Evolutionary conservation across 2,113 vertebrate species (phyloP).

Genomic region (Echinops telfairi): DNA sequence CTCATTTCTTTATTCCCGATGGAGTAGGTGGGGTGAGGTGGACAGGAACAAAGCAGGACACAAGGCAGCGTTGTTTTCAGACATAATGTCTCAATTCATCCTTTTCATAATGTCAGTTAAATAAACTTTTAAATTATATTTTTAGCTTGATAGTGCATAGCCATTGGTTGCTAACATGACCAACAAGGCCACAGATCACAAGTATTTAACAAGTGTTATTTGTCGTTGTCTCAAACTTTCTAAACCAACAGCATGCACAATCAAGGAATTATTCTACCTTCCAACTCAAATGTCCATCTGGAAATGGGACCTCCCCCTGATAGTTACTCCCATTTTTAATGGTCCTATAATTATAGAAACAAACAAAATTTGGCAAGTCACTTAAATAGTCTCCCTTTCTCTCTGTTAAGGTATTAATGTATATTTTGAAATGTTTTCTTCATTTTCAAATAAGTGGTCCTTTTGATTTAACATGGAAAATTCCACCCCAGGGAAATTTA

Average conservation of each 20-base stretch:
- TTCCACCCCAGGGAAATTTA: neutral
- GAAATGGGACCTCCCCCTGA: neutral
- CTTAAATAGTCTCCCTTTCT: constrained; percentile 29
- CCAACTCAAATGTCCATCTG: neutral
- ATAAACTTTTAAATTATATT: constrained; percentile 74
- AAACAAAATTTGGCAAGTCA: neutral
- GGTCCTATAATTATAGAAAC: constrained; percentile 13
- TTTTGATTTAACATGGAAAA: neutral
- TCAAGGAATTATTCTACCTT: constrained; percentile 14
- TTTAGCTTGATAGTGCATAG: constrained; percentile 72
- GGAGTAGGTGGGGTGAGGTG: neutral
- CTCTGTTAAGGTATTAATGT: neutral
- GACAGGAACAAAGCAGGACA: constrained; percentile 31
- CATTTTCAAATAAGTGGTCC: neutral
- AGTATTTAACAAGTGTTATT: constrained; percentile 64
- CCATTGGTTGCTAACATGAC: constrained; percentile 61
- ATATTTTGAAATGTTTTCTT: constrained; percentile 30
- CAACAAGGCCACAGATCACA: constrained; percentile 65
- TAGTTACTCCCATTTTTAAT: neutral
- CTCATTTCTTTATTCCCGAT: constrained; percentile 25
- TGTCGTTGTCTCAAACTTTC: constrained; percentile 6
- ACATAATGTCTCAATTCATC: constrained; percentile 17
- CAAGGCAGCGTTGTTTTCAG: neutral
- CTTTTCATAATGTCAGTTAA: constrained; percentile 69
- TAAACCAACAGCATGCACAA: neutral